Conservation (phyloP, 2,888 invertebrate species). For the Ametastegia equiseti region DNA sequence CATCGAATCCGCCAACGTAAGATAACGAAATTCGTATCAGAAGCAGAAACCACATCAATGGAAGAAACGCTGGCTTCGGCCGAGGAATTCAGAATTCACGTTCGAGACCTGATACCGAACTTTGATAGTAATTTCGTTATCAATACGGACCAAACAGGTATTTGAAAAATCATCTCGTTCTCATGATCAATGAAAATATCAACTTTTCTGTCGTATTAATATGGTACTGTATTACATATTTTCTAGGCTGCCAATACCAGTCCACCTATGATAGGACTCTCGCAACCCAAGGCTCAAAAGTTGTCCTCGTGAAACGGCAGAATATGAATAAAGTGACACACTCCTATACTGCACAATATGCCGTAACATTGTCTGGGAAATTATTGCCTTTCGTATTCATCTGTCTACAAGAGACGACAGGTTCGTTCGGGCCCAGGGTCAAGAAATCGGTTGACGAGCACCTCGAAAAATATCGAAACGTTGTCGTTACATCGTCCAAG, state of each 20-base stretch:
- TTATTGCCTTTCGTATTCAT: conserved; percentile 29
- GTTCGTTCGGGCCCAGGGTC: conserved; percentile 29
- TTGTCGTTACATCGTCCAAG: background rate
- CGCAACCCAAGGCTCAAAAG: conserved; percentile 25
- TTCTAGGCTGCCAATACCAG: conserved; percentile 42
- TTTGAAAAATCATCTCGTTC: no score
- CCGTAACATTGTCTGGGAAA: conserved; percentile 42
- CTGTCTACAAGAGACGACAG: conserved; percentile 24
- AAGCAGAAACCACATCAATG: background rate
- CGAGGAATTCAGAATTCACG: background rate
- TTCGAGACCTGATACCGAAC: background rate
- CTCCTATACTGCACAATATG: conserved; percentile 51
- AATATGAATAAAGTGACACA: conserved; percentile 50
- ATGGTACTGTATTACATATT: no score
- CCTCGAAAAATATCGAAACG: conserved; percentile 46
- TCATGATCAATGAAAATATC: no score
- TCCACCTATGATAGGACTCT: conserved; percentile 45
- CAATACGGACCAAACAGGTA: conserved; percentile 39
- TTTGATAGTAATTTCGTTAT: background rate
- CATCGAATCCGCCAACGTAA: conserved; percentile 9
- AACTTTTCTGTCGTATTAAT: no score
- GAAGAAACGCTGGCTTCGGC: background rate
- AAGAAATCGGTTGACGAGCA: conserved; percentile 49
- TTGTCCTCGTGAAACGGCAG: conserved; percentile 44
- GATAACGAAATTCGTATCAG: background rate